Conservation (phyloP, 2,888 invertebrate species). For the Margaritifera margaritifera region DNA sequence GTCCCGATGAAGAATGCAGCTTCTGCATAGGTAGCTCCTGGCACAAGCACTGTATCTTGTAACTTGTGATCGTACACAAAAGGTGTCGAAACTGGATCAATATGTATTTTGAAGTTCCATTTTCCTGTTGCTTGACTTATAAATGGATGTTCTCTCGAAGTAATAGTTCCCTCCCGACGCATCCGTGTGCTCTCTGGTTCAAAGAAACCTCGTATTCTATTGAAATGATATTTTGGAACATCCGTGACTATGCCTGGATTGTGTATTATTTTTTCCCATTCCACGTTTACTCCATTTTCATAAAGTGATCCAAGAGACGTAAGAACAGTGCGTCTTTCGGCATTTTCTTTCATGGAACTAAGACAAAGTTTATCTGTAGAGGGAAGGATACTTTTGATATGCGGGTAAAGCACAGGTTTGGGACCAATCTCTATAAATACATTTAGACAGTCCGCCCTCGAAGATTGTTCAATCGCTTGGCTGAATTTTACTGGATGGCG, state of each 20-base stretch:
- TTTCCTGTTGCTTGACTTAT: constrained; percentile 8
- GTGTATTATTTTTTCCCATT: constrained; percentile 30
- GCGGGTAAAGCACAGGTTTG: constrained; percentile 46
- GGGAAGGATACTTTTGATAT: constrained; percentile 34
- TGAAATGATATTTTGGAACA: constrained; percentile 46
- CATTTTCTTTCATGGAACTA: constrained; percentile 27
- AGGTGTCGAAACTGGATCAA: constrained; percentile 28
- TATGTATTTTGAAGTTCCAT: constrained; percentile 13
- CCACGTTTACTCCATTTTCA: constrained; percentile 24
- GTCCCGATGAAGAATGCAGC: constrained; percentile 32
- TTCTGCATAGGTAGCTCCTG: constrained; percentile 43
- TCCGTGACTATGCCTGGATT: constrained; percentile 12
- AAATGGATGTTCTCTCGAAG: constrained; percentile 3
- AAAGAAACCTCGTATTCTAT: constrained; percentile 25
- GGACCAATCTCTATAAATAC: constrained; percentile 60
- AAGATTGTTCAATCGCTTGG: constrained; percentile 33
- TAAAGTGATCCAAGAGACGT: constrained; percentile 25
- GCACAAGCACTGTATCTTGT: constrained; percentile 27
- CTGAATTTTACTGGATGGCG: constrained; percentile 49
- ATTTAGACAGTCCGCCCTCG: constrained; percentile 18
- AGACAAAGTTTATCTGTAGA: constrained; percentile 19
- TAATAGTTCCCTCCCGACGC: constrained; percentile 15
- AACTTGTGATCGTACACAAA: constrained; percentile 44
- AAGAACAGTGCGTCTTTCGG: constrained; percentile 23
- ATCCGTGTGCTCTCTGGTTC: constrained; percentile 22